Percentiles rank a stretch among this genome's conserved stretches.
phyloP scores from a whole-genome alignment of 2,888 invertebrate genomes.

The Allygus modestus region DNA sequence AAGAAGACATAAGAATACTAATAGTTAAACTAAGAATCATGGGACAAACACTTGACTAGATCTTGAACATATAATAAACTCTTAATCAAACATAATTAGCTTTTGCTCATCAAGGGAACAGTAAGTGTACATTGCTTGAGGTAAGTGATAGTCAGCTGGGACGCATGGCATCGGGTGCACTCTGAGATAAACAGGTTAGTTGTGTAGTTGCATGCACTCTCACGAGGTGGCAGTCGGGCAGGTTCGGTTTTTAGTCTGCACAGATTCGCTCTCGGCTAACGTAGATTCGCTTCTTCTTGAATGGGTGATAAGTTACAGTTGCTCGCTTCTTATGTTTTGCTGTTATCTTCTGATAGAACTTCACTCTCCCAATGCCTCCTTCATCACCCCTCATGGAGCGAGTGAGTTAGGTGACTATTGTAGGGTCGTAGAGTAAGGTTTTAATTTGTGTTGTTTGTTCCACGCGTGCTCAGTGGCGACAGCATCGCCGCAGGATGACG shows the following conservation, averaged over 20 bases:
- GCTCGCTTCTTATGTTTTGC: slow-evolving; percentile 61
- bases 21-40: too few species aligned
- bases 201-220: slow-evolving; percentile 51
- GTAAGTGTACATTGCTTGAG: slow-evolving; percentile 32
- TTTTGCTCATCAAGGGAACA: neutral
- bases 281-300: slow-evolving; percentile 64
- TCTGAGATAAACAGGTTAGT: slow-evolving; percentile 29
- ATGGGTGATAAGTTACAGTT: slow-evolving; percentile 59
- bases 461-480: slow-evolving; percentile 72
- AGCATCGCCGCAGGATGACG: slow-evolving; percentile 78
- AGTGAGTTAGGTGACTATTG: slow-evolving; percentile 48
- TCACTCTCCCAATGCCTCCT: slow-evolving; percentile 60
- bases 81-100: neutral
- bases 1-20: too few species aligned
- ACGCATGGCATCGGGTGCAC: slow-evolving; percentile 36
- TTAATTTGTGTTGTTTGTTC: slow-evolving; percentile 50
- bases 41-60: too few species aligned
- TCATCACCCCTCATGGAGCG: slow-evolving; percentile 62
- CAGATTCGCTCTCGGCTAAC: slow-evolving; percentile 58
- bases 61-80: too few species aligned
- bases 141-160: slow-evolving; percentile 32
- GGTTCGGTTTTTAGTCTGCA: slow-evolving; percentile 53
- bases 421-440: slow-evolving; percentile 27
- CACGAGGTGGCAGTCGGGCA: slow-evolving; percentile 37
- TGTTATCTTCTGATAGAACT: slow-evolving; percentile 61